Evolutionary conservation across 2,888 invertebrate species (phyloP), one percentile per base, ranked within the genome.

Genomic region (Drosophila cracens): DNA sequence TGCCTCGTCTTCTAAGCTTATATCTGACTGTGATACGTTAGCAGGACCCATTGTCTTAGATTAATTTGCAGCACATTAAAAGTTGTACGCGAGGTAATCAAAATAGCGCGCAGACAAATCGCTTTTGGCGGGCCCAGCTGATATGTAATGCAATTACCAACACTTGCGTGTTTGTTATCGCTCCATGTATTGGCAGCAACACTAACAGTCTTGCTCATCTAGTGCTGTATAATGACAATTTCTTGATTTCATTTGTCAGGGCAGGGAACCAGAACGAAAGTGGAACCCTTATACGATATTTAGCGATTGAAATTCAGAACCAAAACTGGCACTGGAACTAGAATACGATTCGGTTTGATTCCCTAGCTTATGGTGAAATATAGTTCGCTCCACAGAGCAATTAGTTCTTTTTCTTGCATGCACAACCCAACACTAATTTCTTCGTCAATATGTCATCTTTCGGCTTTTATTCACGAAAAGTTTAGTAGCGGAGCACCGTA

Each of bases 381-480:
- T n/a, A 11, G 25, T 11, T 66, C 60, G 67, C 59, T 78, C 65
- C 53, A 27, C 57, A 58, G 52, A 74, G 43, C 13, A 46, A 62
- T n/a, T 48, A n/a, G 57, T 63, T 64, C 53, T 34, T 67, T 77
- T 77, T 40, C 57, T 29, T 38, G 52, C 21, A 56, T 64, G 36
- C 72, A 43, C 52, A 62, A 68, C 66, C 60, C 78, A 78, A 77
- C 79, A 82, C 78, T 78, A 63, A 64, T 52, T 81, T 83, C 56
- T 83, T 86, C 81, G 81, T 77, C 81, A 87, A 83, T 83, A 83
- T 87, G 82, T 87, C 83, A 83, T 86, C 83, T 83, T 83, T 88
- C 83, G 89, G 89, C 83, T 86, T 83, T 88, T 89, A 86, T 86
- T 86, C 83, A 70, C 83, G 83, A 83, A 83, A 83, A 86, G 87